Conservation (phyloP, 2,888 invertebrate genomes). For the Cephus sareptanus region DNA sequence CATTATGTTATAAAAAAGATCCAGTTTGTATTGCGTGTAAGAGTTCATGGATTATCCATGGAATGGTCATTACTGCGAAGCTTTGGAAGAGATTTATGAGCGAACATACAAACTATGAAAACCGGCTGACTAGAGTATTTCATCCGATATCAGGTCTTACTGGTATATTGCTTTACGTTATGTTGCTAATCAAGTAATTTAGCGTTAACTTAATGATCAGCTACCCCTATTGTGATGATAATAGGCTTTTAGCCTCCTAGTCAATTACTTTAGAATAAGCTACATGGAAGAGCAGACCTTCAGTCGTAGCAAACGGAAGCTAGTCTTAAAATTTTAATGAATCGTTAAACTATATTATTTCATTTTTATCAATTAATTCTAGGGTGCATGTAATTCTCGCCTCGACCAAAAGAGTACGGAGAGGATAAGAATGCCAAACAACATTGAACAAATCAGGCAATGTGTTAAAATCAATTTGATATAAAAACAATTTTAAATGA, state of each 20-base stretch:
- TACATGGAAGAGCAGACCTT: constrained; percentile 62
- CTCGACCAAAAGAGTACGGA: constrained; percentile 31
- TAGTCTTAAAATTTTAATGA: constrained; percentile 41
- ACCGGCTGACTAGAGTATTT: constrained; percentile 53
- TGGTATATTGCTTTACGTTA: constrained; percentile 55
- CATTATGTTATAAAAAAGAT: background rate
- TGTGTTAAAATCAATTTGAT: constrained; percentile 17
- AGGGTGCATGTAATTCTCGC: constrained; percentile 20
- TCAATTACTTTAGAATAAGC: constrained; percentile 55
- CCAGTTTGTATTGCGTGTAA: background rate
- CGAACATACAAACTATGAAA: constrained; percentile 8
- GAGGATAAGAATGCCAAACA: constrained; percentile 47
- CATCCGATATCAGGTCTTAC: constrained; percentile 57
- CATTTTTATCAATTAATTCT: constrained; percentile 20
- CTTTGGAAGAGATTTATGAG: background rate
- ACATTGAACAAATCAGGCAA: background rate
- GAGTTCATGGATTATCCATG: background rate
- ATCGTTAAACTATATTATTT: constrained; percentile 37
- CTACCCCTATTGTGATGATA: constrained; percentile 41
- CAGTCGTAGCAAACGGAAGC: constrained; percentile 56
- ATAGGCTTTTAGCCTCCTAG: constrained; percentile 36
- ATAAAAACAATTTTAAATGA: background rate
- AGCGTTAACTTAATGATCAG: constrained; percentile 43
- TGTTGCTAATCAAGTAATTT: constrained; percentile 43
- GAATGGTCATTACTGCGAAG: background rate